These are phyloP conservation scores for Brachionus angularis DNA, from an alignment of 1,140 invertebrate species.

Conservation along the genomic window DNA sequence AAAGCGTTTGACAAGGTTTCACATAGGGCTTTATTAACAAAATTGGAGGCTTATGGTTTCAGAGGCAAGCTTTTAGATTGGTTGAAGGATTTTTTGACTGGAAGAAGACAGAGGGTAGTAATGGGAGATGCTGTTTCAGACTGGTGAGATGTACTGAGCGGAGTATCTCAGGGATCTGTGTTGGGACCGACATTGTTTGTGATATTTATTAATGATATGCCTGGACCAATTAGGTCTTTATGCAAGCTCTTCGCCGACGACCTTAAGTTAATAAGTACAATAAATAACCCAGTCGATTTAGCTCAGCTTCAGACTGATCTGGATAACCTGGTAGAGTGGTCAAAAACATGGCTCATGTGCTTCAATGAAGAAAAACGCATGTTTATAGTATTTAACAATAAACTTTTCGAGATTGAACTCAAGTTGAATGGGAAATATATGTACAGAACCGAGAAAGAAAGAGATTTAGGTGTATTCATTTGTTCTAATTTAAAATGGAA, in stretches of 20 bases:
- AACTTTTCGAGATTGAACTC: too few relatives aligned
- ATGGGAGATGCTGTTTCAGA: neutral
- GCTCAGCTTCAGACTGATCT: too few relatives aligned
- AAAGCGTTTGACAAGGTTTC: slow-evolving; percentile 40
- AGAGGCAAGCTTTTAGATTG: neutral
- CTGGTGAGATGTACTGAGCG: slow-evolving; percentile 13
- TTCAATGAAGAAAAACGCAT: too few relatives aligned
- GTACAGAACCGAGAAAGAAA: too few relatives aligned
- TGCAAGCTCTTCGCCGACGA: neutral
- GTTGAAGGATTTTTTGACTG: neutral
- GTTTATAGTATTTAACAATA: too few relatives aligned
- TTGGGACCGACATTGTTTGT: slow-evolving; percentile 26
- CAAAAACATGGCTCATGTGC: too few relatives aligned
- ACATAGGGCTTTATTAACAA: neutral
- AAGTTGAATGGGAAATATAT: too few relatives aligned
- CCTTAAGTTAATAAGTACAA: too few relatives aligned
- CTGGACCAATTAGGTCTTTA: neutral
- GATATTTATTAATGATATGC: slow-evolving; percentile 28
- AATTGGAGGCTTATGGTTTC: neutral
- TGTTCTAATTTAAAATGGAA: too few relatives aligned
- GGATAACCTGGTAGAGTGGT: too few relatives aligned
- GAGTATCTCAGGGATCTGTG: slow-evolving; percentile 18
- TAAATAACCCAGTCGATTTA: too few relatives aligned
- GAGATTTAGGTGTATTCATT: too few relatives aligned
- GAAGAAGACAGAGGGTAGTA: neutral